These are phyloP conservation scores for Oxyruncus cristatus DNA, from an alignment of 2,113 vertebrate genomes.

Conservation along the genomic window DNA sequence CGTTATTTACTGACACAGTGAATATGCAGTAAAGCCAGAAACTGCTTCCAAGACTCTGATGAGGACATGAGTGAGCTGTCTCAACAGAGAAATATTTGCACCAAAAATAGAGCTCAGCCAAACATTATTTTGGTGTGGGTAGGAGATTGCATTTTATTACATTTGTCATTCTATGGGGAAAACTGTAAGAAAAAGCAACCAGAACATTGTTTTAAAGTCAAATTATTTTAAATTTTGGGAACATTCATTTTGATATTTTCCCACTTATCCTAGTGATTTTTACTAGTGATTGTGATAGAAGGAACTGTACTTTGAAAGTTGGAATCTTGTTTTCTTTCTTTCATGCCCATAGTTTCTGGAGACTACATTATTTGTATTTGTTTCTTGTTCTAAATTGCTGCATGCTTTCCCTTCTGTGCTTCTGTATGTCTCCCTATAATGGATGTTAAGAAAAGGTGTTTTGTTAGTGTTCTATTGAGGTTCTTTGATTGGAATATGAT, in stretches of 20 bases:
- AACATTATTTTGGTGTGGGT: slow-evolving; percentile 21
- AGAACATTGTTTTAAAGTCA: neutral
- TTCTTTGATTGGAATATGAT: neutral
- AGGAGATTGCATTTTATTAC: neutral
- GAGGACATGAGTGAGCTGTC: slow-evolving; percentile 41
- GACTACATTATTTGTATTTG: neutral
- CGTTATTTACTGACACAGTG: slow-evolving; percentile 42
- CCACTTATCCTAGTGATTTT: neutral
- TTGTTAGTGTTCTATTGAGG: neutral
- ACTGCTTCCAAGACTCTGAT: slow-evolving; percentile 1
- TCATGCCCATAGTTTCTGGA: neutral
- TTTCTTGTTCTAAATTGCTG: neutral
- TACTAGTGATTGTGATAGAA: neutral
- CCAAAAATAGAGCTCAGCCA: slow-evolving; percentile 41
- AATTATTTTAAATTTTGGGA: neutral
- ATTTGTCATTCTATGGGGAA: neutral
- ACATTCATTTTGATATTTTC: neutral
- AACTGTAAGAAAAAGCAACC: neutral
- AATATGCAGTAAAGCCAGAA: slow-evolving; percentile 38
- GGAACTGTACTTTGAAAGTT: neutral
- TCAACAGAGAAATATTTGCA: slow-evolving; percentile 45
- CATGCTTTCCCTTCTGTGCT: neutral
- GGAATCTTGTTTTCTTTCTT: neutral
- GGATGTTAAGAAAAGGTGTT: neutral
- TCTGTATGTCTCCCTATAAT: neutral